phyloP scores from a whole-genome alignment of 2,888 invertebrate genomes.

The Thysanoteuthis rhombus region DNA sequence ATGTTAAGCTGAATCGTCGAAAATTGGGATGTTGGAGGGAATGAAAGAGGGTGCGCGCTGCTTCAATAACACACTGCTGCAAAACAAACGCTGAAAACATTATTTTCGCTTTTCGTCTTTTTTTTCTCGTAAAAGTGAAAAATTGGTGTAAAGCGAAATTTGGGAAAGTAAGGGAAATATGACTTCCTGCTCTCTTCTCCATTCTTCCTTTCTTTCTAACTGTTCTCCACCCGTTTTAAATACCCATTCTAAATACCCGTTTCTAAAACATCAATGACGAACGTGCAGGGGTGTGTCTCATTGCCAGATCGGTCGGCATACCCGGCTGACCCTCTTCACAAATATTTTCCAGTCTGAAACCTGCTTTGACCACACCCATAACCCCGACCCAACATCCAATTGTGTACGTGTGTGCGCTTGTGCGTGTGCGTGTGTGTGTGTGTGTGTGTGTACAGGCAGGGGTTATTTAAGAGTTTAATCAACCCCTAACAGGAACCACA shows the following conservation, averaged over 20 bases:
- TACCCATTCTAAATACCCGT: no score
- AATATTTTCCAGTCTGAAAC: background rate
- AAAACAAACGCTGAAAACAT: no score
- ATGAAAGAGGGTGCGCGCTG: no score
- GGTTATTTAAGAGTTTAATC: conserved; percentile 12
- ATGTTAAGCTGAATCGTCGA: no score
- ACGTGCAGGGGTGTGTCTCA: background rate
- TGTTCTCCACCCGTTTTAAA: no score
- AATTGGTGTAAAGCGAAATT: no score
- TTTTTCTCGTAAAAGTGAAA: background rate
- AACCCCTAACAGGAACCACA: background rate
- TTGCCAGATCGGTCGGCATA: background rate
- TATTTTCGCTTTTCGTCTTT: background rate
- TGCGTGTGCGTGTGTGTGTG: background rate
- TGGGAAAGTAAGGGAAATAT: no score
- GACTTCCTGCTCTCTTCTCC: background rate
- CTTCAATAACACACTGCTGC: no score
- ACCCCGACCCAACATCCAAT: no score
- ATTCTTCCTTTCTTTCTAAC: background rate
- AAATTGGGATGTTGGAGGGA: no score
- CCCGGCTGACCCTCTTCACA: background rate
- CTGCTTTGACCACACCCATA: no score
- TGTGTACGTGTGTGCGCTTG: background rate
- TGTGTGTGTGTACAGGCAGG: background rate
- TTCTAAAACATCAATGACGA: background rate